Evolutionary conservation across 2,888 invertebrate genomes (phyloP).

Genomic region (Nemapogon koenigi): DNA sequence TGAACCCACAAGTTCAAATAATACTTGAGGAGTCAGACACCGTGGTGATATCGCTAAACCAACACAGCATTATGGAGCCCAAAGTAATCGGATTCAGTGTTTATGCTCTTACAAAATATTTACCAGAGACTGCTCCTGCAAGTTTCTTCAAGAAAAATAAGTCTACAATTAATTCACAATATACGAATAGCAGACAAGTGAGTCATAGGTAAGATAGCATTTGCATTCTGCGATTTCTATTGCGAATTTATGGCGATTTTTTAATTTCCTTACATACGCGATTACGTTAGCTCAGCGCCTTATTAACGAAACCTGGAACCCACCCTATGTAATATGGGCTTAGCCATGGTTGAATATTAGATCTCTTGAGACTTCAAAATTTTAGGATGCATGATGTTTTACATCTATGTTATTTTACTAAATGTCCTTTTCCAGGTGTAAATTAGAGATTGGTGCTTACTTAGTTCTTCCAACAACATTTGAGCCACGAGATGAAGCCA

Average conservation of each 20-base stretch:
- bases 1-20: conserved; percentile 89
- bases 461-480: conserved; percentile 90
- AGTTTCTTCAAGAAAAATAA: conserved; percentile 86
- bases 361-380: too few species aligned
- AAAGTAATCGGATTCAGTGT: conserved; percentile 93
- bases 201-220: conserved; percentile 43
- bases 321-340: too few species aligned
- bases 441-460: conserved; percentile 81
- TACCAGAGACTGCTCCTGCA: conserved; percentile 77
- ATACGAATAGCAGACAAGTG: conserved; percentile 91
- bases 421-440: too few species aligned
- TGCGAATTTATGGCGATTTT: too few species aligned
- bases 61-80: conserved; percentile 90
- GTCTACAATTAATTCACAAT: conserved; percentile 87
- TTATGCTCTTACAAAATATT: conserved; percentile 73
- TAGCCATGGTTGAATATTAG: too few species aligned
- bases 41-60: conserved; percentile 84
- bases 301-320: too few species aligned
- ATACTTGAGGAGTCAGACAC: conserved; percentile 69
- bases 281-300: too few species aligned
- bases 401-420: too few species aligned
- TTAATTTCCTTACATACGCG: too few species aligned
- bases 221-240: not conserved
- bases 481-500: conserved; percentile 88
- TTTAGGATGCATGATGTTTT: too few species aligned